Evolutionary conservation across 2,113 vertebrate species (phyloP), one percentile per base, ranked within the genome.

Genomic region (Puma concolor): DNA sequence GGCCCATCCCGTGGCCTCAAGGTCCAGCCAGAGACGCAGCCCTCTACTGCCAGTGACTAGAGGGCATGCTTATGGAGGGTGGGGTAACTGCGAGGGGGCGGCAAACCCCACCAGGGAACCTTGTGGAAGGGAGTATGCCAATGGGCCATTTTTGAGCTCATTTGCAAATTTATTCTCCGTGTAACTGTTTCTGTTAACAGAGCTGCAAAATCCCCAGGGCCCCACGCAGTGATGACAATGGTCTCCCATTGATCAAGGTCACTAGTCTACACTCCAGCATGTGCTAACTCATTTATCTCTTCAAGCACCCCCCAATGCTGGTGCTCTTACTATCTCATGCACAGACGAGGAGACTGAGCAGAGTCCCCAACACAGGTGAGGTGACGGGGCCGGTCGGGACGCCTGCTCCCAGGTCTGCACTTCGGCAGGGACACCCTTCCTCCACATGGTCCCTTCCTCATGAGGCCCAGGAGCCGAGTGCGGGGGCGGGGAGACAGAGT

Each of bases 311-410:
- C 0, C 0, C 9, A 5, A 23, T 0, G 23, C 2, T 9, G 15
- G 29, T 0, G 38, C 23, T 11, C 6, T 25, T 16, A 21, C 5
- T 11, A 8, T 4, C 52, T 52, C 16, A 0, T 0, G 5, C 0
- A 5, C 84, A 36, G 69, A 33, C 0, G 16, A 12, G 33, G 54
- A 71, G 60, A n/a, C 48, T 3, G 44, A 57, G 66, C 64, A 38
- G 52, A 6, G 71, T 5, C 38, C 79, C 80, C 21, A 7, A 17
- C 23, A 5, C 0, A 9, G 67, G 77, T 0, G n/a, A 9, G 67
- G 77, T 0, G n/a, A 77, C 13, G 6, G 29, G 25, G 84, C 84
- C 14, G n/a, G 9, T 0, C 2, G 4, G 88, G 80, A 21, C 4
- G 5, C 66, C 31, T 0, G 16, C 36, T 13, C 19, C 81, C 2